A percentile compares a stretch with the other conserved stretches of the same genome.
phyloP scores from a whole-genome alignment of 2,888 invertebrate species.

The Ophion slaviceki region DNA sequence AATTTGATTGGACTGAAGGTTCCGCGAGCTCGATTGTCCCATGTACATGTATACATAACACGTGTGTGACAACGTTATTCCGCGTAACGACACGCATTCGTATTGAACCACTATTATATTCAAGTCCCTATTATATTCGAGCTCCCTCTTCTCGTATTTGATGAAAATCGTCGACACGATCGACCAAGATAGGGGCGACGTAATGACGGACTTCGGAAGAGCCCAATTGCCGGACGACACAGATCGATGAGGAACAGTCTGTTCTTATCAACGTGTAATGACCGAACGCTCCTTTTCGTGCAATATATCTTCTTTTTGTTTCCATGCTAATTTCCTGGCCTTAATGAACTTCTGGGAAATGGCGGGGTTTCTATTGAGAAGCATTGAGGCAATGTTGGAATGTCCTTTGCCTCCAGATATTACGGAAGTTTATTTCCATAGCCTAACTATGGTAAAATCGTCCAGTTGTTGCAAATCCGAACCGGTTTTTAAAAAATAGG shows the following conservation, averaged over 20 bases:
- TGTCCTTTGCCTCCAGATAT: neutral
- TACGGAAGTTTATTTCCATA: neutral
- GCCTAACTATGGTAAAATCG: neutral
- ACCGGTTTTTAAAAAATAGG: neutral
- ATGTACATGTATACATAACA: constrained; percentile 7
- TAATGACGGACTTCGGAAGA: constrained; percentile 71
- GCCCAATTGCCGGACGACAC: constrained; percentile 73
- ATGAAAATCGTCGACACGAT: constrained; percentile 74
- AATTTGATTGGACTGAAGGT: neutral
- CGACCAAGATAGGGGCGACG: constrained; percentile 70
- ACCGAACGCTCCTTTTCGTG: constrained; percentile 4
- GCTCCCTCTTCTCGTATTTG: constrained; percentile 61
- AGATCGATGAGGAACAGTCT: constrained; percentile 73
- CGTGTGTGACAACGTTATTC: constrained; percentile 59
- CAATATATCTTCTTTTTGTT: constrained; percentile 11
- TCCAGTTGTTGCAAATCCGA: neutral
- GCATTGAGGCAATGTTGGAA: neutral
- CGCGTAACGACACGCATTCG: constrained; percentile 62
- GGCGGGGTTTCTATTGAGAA: neutral
- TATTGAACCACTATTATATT: constrained; percentile 47
- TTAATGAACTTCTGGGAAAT: neutral
- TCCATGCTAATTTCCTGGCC: neutral
- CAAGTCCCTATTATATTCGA: constrained; percentile 44
- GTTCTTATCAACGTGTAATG: constrained; percentile 30
- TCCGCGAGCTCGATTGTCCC: neutral